Conservation (phyloP, 2,113 vertebrate genomes). For the Todiramphus chloris region DNA sequence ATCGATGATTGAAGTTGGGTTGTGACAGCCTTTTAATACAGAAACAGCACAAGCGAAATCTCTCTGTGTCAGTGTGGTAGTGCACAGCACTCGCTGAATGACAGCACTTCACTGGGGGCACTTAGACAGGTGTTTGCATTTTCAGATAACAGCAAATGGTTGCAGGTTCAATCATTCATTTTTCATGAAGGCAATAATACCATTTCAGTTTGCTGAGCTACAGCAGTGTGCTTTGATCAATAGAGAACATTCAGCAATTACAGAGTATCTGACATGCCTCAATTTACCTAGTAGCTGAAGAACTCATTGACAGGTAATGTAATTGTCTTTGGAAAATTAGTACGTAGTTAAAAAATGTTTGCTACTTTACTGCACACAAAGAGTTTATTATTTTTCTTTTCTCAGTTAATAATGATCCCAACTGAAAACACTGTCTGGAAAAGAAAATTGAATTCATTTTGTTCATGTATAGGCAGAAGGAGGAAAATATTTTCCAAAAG, state of each 20-base stretch:
- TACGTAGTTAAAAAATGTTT: neutral
- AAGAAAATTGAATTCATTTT: neutral
- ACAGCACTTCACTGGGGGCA: neutral
- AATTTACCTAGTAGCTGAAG: neutral
- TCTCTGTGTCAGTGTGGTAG: neutral
- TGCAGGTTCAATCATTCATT: neutral
- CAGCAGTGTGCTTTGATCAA: neutral
- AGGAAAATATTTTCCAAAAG: neutral
- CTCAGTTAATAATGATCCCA: neutral
- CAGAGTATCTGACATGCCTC: neutral
- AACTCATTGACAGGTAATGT: neutral
- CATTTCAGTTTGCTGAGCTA: neutral
- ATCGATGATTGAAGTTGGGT: fast-evolving
- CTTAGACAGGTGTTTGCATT: neutral
- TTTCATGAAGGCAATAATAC: neutral
- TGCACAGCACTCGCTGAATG: neutral
- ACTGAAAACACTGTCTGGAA: neutral
- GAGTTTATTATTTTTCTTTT: neutral
- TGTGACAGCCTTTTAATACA: neutral
- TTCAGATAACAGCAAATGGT: neutral
- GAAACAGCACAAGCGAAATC: neutral
- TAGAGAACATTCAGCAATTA: neutral
- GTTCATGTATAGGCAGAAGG: neutral
- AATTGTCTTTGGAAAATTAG: neutral
- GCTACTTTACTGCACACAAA: neutral